phyloP scores from a whole-genome alignment of 2,113 vertebrate genomes.

The Siphamia tubifer region DNA sequence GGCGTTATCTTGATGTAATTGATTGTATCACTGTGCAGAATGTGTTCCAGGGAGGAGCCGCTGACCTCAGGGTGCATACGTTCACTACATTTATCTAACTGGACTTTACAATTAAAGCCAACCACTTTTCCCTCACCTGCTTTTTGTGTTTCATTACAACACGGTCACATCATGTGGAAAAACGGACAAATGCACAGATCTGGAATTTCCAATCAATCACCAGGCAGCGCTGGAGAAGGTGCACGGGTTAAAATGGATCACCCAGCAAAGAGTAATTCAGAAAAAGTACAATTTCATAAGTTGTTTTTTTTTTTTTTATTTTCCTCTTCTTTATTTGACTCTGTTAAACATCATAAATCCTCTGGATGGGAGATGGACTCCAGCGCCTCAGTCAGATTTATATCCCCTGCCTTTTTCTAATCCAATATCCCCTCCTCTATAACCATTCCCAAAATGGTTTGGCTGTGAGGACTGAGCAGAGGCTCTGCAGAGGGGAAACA shows the following conservation, averaged over 20 bases:
- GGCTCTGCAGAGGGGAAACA: conserved; percentile 64
- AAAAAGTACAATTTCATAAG: conserved; percentile 58
- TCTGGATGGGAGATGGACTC: conserved; percentile 65
- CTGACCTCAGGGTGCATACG: too few species aligned
- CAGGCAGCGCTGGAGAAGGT: conserved; percentile 25
- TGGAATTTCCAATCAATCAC: conserved; percentile 67
- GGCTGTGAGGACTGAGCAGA: conserved; percentile 66
- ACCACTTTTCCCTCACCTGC: conserved; percentile 27
- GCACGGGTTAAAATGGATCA: conserved; percentile 38
- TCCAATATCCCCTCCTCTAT: conserved; percentile 70
- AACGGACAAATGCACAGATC: conserved; percentile 37
- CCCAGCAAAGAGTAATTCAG: conserved; percentile 41
- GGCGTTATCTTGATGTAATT: too few species aligned
- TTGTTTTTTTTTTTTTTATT: conserved; percentile 40
- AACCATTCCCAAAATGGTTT: conserved; percentile 72
- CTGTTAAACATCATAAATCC: conserved; percentile 77
- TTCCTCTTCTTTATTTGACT: conserved; percentile 63
- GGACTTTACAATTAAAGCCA: conserved; percentile 55
- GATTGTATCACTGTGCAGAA: too few species aligned
- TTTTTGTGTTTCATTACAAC: conserved; percentile 27
- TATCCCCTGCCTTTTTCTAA: conserved; percentile 75
- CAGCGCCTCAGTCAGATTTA: conserved; percentile 72
- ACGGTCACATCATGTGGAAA: conserved; percentile 52
- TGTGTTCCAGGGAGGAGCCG: conserved; percentile 70
- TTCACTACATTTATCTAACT: conserved; percentile 65